These are phyloP conservation scores for Nysson spinosus DNA, from an alignment of 2,888 invertebrate genomes.

Conservation along the genomic window DNA sequence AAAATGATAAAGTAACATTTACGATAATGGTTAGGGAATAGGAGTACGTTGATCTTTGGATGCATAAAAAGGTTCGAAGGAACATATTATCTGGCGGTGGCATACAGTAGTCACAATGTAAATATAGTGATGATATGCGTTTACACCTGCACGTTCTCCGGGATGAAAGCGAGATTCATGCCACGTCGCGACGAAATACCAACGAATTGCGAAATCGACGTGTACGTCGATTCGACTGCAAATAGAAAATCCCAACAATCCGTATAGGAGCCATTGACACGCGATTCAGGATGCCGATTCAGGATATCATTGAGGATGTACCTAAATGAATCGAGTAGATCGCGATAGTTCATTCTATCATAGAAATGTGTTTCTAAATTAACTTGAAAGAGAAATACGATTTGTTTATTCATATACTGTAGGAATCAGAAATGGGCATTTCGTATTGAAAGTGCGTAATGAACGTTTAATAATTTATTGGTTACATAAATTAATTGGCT, in stretches of 20 bases:
- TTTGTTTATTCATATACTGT: too few species aligned
- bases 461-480: too few species aligned
- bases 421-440: too few species aligned
- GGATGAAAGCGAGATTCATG: slow-evolving; percentile 45
- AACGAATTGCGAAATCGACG: slow-evolving; percentile 41
- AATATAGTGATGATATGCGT: slow-evolving; percentile 47
- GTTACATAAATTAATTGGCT: too few species aligned
- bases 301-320: too few species aligned
- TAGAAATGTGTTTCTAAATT: too few species aligned
- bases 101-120: slow-evolving; percentile 13
- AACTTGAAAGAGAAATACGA: too few species aligned
- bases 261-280: neutral
- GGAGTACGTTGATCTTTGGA: slow-evolving; percentile 4
- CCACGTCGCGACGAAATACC: slow-evolving; percentile 39
- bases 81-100: neutral
- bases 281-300: neutral
- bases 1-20: too few species aligned
- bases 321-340: too few species aligned
- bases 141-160: slow-evolving; percentile 24
- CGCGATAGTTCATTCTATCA: too few species aligned
- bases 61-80: neutral
- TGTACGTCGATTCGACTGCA: slow-evolving; percentile 44
- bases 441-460: too few species aligned
- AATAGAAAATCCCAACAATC: slow-evolving; percentile 50
- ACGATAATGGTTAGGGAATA: too few species aligned